A percentile compares a stretch with the other conserved stretches of the same genome.
Conservation (phyloP, 2,888 invertebrate genomes). For the Rotaria sp. region DNA sequence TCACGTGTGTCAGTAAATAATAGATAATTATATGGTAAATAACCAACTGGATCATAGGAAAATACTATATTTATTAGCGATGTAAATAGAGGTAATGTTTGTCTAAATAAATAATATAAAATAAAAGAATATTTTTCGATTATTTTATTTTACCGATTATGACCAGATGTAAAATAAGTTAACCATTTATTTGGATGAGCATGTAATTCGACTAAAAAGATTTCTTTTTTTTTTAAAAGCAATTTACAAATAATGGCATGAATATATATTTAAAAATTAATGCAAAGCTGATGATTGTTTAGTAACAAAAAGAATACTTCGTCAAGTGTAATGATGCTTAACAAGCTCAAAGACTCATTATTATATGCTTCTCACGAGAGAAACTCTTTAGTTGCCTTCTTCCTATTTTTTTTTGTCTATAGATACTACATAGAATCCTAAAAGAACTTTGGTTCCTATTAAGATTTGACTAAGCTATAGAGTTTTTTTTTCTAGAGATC, state of each 20-base stretch:
- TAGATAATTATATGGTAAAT: slow-evolving; percentile 89
- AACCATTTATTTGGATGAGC: slow-evolving; percentile 54
- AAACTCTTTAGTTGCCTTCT: too few relatives aligned
- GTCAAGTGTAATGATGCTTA: neutral
- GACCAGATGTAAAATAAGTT: slow-evolving; percentile 19
- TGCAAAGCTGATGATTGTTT: too few relatives aligned
- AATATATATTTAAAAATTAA: too few relatives aligned
- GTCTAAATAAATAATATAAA: slow-evolving; percentile 57
- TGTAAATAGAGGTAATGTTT: slow-evolving; percentile 93
- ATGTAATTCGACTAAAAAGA: slow-evolving; percentile 53
- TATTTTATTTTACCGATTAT: slow-evolving; percentile 43
- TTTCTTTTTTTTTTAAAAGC: too few relatives aligned
- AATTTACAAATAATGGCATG: too few relatives aligned
- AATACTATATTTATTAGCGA: slow-evolving; percentile 91
- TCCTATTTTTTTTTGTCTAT: too few relatives aligned
- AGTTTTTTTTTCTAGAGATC: too few relatives aligned
- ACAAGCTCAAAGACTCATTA: neutral
- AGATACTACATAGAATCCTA: too few relatives aligned
- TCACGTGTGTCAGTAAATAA: slow-evolving; percentile 85
- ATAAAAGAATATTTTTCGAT: neutral
- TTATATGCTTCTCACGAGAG: slow-evolving; percentile 35
- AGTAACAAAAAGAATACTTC: neutral
- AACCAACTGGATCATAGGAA: slow-evolving; percentile 94
- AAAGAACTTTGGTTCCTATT: too few relatives aligned
- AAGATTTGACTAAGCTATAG: too few relatives aligned